Percentiles rank a stretch among this genome's conserved stretches.
Conservation (phyloP, 2,113 vertebrate genomes). For the Hymenochirus boettgeri region DNA sequence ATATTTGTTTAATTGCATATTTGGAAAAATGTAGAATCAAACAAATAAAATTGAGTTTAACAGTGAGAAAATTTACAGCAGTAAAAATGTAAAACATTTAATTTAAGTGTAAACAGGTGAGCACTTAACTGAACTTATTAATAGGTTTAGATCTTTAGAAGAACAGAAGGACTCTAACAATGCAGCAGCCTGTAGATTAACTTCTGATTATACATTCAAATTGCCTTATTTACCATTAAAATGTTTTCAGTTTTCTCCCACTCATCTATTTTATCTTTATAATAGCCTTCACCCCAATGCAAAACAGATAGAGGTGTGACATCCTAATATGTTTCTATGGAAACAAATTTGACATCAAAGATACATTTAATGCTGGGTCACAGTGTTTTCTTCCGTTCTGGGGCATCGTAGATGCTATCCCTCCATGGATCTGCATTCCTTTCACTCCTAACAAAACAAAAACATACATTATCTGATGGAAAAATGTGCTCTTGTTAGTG, state of each 20-base stretch:
- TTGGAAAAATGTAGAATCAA: background rate
- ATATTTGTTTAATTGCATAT: background rate
- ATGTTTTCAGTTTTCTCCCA: conserved; percentile 31
- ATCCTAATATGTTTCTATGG: conserved; percentile 33
- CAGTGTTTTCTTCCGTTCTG: conserved; percentile 11
- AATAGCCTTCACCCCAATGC: conserved; percentile 30
- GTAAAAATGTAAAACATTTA: conserved; percentile 16
- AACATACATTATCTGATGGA: conserved; percentile 32
- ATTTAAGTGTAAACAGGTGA: conserved; percentile 20
- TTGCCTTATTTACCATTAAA: conserved; percentile 25
- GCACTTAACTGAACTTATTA: conserved; percentile 21
- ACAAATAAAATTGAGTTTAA: conserved; percentile 6
- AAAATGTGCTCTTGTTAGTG: conserved; percentile 14
- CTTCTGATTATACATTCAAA: conserved; percentile 28
- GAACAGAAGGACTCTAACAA: conserved; percentile 4
- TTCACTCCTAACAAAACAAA: conserved; percentile 22
- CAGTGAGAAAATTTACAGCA: background rate
- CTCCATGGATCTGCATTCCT: conserved; percentile 24
- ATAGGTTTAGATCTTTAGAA: conserved; percentile 3
- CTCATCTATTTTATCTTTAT: conserved; percentile 33
- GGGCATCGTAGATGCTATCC: conserved; percentile 12
- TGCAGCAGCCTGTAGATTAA: background rate
- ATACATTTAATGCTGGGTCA: conserved; percentile 30
- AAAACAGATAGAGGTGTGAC: conserved; percentile 27
- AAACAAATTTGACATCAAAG: conserved; percentile 25